Percentiles rank a stretch among this genome's conserved stretches.
Conservation (phyloP, 2,797 vertebrate species). For the Pantherophis alleghaniensis region DNA sequence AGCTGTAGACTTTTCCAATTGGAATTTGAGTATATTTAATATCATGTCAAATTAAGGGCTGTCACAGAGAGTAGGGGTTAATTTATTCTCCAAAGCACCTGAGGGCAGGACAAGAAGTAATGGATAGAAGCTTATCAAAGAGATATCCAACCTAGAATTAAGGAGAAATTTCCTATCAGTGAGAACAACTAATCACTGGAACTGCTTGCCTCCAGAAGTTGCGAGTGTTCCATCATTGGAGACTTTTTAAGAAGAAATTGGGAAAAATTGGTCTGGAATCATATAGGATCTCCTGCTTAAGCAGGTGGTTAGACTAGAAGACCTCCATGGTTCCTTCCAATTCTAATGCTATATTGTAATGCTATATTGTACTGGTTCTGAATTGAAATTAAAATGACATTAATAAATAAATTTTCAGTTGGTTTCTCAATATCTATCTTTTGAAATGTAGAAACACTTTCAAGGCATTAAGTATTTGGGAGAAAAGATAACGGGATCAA, state of each 20-base stretch:
- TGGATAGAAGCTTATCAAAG: background rate
- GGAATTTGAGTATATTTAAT: background rate
- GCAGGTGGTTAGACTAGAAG: background rate
- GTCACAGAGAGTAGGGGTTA: background rate
- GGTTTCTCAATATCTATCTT: background rate
- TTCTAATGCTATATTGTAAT: background rate
- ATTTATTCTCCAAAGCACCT: background rate
- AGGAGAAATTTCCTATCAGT: background rate
- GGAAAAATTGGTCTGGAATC: background rate
- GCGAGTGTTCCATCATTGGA: background rate
- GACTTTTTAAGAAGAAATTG: background rate
- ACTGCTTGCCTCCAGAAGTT: background rate
- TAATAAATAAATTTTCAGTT: background rate
- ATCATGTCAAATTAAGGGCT: background rate
- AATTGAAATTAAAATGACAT: background rate
- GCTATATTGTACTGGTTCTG: background rate
- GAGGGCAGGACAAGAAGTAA: background rate
- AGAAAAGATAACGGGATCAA: background rate
- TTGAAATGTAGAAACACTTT: background rate
- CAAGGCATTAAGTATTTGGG: background rate
- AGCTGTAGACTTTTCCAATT: background rate
- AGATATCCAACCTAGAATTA: background rate
- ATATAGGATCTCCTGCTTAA: background rate
- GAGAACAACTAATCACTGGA: background rate
- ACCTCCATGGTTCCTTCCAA: background rate